Evolutionary conservation across 2,888 invertebrate species (phyloP), one percentile per base, ranked within the genome.

Genomic region (Artemia sp.): DNA sequence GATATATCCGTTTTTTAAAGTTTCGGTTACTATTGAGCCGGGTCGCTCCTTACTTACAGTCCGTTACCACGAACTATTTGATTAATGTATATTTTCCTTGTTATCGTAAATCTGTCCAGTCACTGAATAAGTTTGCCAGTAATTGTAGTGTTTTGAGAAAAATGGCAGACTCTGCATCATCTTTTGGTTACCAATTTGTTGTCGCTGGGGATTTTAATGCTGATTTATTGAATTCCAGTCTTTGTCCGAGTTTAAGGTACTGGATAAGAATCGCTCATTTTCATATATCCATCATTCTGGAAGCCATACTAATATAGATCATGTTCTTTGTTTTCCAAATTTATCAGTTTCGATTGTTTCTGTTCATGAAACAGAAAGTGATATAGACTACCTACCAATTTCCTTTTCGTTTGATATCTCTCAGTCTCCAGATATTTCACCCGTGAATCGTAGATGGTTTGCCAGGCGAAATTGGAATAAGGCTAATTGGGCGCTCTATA

Each of bases 211-310:
- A 53, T 14, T 53, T 53, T 53, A 53, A 53, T 53, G 58, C 38
- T 38, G 38, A 53, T 53, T 53, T 53, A 53, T 53, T 53, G 58
- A 53, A 53, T 53, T 53, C 58, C 5, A 53, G 58, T 53, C 58
- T 53, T 53, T 53, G 7, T 53, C 58, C 7, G 58, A 53, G 58
- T 53, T 53, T 53, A 53, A 53, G 58, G 5, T 53, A 53, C 5
- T 53, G 58, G 58, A 53, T 53, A 53, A 53, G 58, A 53, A 53
- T 53, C 58, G 58, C 4, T 7, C 58, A 7, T 53, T 53, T 53
- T 53, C 58, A 5, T 53, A 53, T 7, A n/a, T 14, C 12, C 58
- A 14, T 53, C 14, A 12, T 53, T 53, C n/a, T 12, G 38, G 38
- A 4, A 38, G 6, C 38, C 38, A 5, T 38, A 38, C 38, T 38